Base-by-base conservation (phyloP, 1,140 invertebrate species). In the Radopholus similis region DNA sequence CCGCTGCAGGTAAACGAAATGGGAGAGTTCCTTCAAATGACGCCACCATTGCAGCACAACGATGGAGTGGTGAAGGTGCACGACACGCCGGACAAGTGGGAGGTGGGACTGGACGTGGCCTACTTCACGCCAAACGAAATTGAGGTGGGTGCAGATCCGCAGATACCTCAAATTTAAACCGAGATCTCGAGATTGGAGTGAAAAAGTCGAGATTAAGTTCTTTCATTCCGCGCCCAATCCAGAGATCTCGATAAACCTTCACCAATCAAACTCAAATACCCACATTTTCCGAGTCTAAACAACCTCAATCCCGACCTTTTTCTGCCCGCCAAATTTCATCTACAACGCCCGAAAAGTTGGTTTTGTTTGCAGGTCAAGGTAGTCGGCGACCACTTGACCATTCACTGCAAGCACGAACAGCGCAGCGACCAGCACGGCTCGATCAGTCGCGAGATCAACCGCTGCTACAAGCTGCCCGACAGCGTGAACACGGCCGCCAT, bases 331-430 rank as follows among this genome's bases (percentile, higher is more conserved):
- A n/a, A n/a, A n/a, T n/a, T n/a, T n/a, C n/a, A n/a, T n/a, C n/a
- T n/a, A n/a, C n/a, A n/a, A n/a, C n/a, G n/a, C n/a, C n/a, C n/a
- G n/a, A n/a, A n/a, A n/a, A n/a, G n/a, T n/a, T n/a, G n/a, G n/a
- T n/a, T n/a, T n/a, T n/a, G n/a, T n/a, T n/a, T n/a, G n/a, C n/a
- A 77, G 76, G 76, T 77, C 4, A 81, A 81, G 63, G 78, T 81
- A 13, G 64, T 67, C 18, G 78, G 74, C 23, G 42, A 77, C 11
- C 70, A 82, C 42, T 37, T 81, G 34, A 58, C 77, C 35, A 77
- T 81, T 51, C 68, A 81, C 64, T 83, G 78, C 77, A 66, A 71
- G 47, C 79, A 81, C 58, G 79, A 81, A 37, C 64, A 58, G 15
- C 77, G 78, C 28, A 72, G 57, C 55, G 81, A 81, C 51, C 26